Percentiles rank a stretch among this genome's conserved stretches.
These are phyloP conservation scores for Conus canariensis DNA, from an alignment of 2,888 invertebrate genomes.

Conservation along the genomic window DNA sequence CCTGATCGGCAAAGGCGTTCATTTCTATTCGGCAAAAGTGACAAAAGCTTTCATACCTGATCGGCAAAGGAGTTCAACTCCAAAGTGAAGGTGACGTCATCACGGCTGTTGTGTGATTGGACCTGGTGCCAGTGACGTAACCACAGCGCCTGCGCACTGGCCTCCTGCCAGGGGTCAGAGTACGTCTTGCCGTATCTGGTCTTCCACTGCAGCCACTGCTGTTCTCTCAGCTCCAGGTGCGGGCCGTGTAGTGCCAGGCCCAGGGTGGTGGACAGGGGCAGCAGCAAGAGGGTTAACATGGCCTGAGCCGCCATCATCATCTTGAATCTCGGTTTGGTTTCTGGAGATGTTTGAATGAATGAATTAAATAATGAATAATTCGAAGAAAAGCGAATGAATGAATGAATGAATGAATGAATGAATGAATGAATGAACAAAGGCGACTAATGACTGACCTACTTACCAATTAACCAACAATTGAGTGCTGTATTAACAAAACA, in stretches of 20 bases:
- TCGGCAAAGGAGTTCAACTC: constrained; percentile 21
- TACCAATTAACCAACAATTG: background rate
- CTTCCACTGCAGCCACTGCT: background rate
- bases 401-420: background rate
- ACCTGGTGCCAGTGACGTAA: background rate
- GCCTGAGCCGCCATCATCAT: background rate
- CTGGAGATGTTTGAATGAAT: background rate
- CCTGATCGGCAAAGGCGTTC: constrained; percentile 23
- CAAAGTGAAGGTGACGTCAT: constrained; percentile 31
- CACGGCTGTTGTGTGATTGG: constrained; percentile 29
- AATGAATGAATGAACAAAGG: background rate
- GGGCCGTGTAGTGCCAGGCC: background rate
- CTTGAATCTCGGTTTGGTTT: too few species aligned
- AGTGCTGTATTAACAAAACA: background rate
- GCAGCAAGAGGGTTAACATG: background rate
- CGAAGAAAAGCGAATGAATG: background rate
- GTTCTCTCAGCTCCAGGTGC: background rate
- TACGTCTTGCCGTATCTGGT: background rate
- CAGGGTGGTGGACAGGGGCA: background rate
- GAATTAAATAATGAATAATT: background rate
- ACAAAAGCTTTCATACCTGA: constrained; percentile 8
- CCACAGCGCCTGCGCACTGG: background rate
- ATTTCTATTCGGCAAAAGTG: background rate
- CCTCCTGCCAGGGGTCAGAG: background rate
- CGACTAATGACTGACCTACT: background rate